These are phyloP conservation scores for Hipparchia semele DNA, from an alignment of 2,888 invertebrate species.

Conservation along the genomic window DNA sequence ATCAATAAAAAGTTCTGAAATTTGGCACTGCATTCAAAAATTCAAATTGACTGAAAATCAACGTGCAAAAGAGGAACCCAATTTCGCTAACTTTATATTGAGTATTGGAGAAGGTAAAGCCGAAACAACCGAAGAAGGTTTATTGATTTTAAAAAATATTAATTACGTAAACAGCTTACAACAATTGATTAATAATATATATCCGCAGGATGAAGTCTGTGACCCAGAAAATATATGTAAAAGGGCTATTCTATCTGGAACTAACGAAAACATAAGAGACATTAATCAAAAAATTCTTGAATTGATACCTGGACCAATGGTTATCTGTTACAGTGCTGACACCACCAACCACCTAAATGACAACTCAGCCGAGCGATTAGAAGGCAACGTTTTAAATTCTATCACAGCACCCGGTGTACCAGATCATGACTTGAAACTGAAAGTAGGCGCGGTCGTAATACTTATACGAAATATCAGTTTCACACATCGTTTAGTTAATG, in stretches of 20 bases:
- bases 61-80: not conserved
- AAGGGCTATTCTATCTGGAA: not conserved
- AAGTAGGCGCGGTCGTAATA: too few relatives aligned
- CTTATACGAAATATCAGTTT: too few relatives aligned
- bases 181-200: too few relatives aligned
- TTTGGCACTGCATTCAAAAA: not conserved
- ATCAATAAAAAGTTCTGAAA: not conserved
- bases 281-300: not conserved
- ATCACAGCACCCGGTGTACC: too few relatives aligned
- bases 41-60: not conserved
- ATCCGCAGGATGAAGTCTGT: too few relatives aligned
- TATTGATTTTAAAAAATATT: too few relatives aligned
- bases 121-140: not conserved
- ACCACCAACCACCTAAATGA: not conserved
- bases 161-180: too few relatives aligned
- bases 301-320: not conserved
- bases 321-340: not conserved
- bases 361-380: not conserved
- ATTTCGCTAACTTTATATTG: not conserved
- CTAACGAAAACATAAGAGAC: not conserved
- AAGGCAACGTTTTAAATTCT: too few relatives aligned
- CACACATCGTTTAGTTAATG: too few relatives aligned
- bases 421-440: too few relatives aligned
- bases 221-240: too few relatives aligned
- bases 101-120: not conserved